Evolutionary conservation across 2,797 vertebrate genomes (phyloP).

Genomic region (Sebastes steindachneri): DNA sequence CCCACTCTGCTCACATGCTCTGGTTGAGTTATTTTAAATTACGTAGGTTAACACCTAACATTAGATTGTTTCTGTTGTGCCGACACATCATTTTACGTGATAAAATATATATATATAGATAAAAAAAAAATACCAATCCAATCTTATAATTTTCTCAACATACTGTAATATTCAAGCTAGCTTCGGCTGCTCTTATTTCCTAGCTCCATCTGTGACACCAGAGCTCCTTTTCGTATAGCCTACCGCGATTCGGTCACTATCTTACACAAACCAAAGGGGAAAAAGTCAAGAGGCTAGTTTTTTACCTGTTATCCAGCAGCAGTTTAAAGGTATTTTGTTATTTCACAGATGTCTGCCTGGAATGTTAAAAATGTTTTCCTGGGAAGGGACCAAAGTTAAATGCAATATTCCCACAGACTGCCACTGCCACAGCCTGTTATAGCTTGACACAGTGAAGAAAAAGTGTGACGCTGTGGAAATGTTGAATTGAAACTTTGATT

Average conservation of each 20-base stretch:
- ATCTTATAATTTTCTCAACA: not conserved
- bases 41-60: not conserved
- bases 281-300: not conserved
- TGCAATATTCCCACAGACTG: not conserved
- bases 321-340: not conserved
- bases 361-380: not conserved
- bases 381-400: not conserved
- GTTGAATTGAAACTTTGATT: not conserved
- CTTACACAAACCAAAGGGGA: not conserved
- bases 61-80: not conserved
- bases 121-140: not conserved
- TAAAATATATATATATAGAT: too few relatives aligned
- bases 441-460: not conserved
- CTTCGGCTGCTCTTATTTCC: not conserved
- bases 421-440: not conserved
- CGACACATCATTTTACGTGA: not conserved
- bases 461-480: not conserved
- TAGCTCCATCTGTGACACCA: not conserved
- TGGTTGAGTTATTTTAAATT: not conserved
- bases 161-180: not conserved
- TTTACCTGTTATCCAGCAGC: not conserved
- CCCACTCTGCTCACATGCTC: too few relatives aligned
- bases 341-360: not conserved
- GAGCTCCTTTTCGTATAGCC: not conserved
- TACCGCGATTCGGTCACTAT: not conserved